Percentiles rank a stretch among this genome's conserved stretches.
Conservation (phyloP, 35 echinoderm and acorn worm species). For the Ophioderma brevispina region DNA sequence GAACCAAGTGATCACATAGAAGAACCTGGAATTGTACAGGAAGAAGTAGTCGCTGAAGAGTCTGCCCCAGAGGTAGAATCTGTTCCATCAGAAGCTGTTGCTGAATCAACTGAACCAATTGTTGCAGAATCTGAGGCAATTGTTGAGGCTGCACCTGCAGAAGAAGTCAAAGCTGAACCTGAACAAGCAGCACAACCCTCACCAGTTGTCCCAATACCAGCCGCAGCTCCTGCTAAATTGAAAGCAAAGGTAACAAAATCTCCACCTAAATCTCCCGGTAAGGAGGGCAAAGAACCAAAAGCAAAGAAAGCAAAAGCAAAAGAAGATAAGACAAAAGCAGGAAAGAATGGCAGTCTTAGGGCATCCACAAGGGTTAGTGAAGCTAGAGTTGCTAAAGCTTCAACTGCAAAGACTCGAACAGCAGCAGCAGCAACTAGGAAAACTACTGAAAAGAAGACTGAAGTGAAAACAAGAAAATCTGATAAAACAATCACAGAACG, state of each 20-base stretch:
- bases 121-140: background rate
- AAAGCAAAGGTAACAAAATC: background rate
- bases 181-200: background rate
- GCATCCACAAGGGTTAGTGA: background rate
- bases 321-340: conserved; percentile 21
- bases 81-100: background rate
- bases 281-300: background rate
- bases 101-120: background rate
- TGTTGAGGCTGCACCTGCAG: background rate
- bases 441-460: conserved; percentile 8
- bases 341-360: background rate
- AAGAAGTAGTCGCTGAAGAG: background rate
- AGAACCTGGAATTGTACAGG: conserved; percentile 2
- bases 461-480: conserved; percentile 9
- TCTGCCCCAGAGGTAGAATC: background rate
- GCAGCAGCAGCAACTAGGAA: conserved; percentile 14
- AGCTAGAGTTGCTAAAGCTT: background rate
- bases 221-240: background rate
- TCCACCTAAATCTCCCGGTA: background rate
- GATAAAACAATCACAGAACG: conserved; percentile 25
- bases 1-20: background rate
- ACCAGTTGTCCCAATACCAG: background rate
- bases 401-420: background rate
- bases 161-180: background rate
- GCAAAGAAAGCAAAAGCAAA: conserved; percentile 9